Evolutionary conservation across 2,113 vertebrate species (phyloP).

Genomic region (Anseranas semipalmata): DNA sequence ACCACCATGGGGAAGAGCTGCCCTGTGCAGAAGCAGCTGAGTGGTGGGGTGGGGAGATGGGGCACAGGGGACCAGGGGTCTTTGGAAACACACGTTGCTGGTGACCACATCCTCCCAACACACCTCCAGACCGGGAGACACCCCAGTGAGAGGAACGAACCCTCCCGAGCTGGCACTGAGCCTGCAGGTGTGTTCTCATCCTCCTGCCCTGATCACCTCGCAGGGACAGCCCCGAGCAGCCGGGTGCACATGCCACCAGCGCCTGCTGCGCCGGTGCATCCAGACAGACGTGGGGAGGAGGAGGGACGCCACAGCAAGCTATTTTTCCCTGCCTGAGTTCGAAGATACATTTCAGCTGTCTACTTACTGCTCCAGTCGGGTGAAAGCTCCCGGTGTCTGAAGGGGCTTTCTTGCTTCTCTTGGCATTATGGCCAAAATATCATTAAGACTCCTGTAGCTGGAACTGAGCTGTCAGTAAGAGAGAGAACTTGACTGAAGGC

Average conservation of each 20-base stretch:
- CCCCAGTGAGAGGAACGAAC: fast-evolving
- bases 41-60: no score
- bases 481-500: slow-evolving; percentile 71
- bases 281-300: neutral
- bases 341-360: slow-evolving; percentile 64
- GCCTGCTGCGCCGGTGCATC: fast-evolving
- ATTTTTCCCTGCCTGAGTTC: slow-evolving; percentile 4
- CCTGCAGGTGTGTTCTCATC: neutral
- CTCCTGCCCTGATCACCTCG: fast-evolving
- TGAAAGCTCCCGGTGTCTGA: slow-evolving; percentile 36
- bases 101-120: neutral
- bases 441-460: slow-evolving; percentile 70
- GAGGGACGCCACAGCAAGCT: neutral
- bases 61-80: neutral
- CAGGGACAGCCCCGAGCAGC: fast-evolving
- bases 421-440: slow-evolving; percentile 67
- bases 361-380: slow-evolving; percentile 53
- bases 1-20: no score
- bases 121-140: neutral
- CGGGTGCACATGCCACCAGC: fast-evolving
- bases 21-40: no score
- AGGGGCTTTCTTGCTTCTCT: slow-evolving; percentile 64
- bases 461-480: slow-evolving; percentile 74
- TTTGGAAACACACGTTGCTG: fast-evolving
- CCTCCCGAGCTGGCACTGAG: neutral